phyloP scores from a whole-genome alignment of 2,797 vertebrate genomes.

The Leptatherina wallacei region DNA sequence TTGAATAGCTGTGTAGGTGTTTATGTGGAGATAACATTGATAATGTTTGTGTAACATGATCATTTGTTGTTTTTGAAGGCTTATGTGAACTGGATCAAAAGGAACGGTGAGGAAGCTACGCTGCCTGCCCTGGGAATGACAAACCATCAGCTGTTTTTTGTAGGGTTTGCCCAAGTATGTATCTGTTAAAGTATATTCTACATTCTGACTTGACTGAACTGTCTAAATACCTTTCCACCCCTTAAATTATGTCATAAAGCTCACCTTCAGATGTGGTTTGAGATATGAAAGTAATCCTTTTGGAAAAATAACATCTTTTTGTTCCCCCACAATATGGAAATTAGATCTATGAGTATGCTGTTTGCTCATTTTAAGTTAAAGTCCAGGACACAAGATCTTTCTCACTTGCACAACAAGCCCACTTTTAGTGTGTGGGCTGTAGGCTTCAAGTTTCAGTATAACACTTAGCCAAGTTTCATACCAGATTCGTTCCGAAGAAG shows the following conservation, averaged over 20 bases:
- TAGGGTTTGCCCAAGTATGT: conserved; percentile 96
- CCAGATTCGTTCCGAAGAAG: not conserved
- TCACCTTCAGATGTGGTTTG: not conserved
- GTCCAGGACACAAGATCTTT: not conserved
- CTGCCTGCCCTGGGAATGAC: conserved; percentile 92
- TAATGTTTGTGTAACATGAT: conserved; percentile 54
- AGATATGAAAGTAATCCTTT: conserved; percentile 1
- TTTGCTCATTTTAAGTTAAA: not conserved
- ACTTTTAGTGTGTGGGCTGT: not conserved
- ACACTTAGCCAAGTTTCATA: not conserved
- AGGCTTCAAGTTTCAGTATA: conserved; percentile 5
- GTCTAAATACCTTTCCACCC: not conserved
- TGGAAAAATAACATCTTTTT: not conserved
- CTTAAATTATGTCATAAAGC: not conserved
- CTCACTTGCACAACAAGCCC: not conserved
- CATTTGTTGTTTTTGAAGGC: conserved; percentile 83
- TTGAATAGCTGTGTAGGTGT: not conserved
- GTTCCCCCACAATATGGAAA: too few species aligned
- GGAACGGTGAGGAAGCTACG: conserved; percentile 88
- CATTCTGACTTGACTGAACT: not conserved
- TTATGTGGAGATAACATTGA: conserved; percentile 5
- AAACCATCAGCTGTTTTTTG: conserved; percentile 96
- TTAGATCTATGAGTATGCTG: not conserved
- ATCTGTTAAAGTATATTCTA: not conserved
- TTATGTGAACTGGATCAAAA: conserved; percentile 93